A percentile compares a stretch with the other conserved stretches of the same genome.
phyloP scores from a whole-genome alignment of 2,113 vertebrate species.

The Dicaeum eximium region DNA sequence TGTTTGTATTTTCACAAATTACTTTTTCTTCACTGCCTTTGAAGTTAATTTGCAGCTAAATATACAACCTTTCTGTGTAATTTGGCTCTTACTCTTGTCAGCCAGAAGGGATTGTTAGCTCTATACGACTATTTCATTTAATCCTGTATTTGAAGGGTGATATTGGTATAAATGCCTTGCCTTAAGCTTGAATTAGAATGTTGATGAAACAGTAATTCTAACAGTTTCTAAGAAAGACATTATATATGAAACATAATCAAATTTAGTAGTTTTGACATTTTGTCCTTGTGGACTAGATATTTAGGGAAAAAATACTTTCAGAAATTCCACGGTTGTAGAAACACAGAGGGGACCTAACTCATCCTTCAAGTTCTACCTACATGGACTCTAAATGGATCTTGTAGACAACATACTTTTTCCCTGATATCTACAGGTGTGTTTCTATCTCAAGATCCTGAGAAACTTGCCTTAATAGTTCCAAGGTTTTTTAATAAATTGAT shows the following conservation, averaged over 20 bases:
- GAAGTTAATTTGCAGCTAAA: not conserved
- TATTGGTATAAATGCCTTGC: not conserved
- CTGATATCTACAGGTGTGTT: not conserved
- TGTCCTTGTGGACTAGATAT: not conserved
- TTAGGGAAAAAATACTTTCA: not conserved
- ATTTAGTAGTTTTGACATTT: not conserved
- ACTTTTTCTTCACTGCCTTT: not conserved
- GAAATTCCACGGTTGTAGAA: not conserved
- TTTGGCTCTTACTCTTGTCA: not conserved
- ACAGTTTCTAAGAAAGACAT: not conserved
- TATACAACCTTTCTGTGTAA: not conserved
- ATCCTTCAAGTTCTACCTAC: not conserved
- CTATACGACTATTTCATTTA: not conserved
- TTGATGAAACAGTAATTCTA: not conserved
- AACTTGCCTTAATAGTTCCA: not conserved
- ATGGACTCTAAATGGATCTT: not conserved
- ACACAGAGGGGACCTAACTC: not conserved
- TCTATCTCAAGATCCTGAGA: not conserved
- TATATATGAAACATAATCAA: not conserved
- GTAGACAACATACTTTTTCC: not conserved
- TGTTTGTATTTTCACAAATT: not conserved
- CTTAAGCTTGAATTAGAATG: not conserved
- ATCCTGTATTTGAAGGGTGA: not conserved
- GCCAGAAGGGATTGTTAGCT: not conserved
- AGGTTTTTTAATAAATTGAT: not conserved